Conservation (phyloP, 2,113 vertebrate species). For the Alectura lathami region DNA sequence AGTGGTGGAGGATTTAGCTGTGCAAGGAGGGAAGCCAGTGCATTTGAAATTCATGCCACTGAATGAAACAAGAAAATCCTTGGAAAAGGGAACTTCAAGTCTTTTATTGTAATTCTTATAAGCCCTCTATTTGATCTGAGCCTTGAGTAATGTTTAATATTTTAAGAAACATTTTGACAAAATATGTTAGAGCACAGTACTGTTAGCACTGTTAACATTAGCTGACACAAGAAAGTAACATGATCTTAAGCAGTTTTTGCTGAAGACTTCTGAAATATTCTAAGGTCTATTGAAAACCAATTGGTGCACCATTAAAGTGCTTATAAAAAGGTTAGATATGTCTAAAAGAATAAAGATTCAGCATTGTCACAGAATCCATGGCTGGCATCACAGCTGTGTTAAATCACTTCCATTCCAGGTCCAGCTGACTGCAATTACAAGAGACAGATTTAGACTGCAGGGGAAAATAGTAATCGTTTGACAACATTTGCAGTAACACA, state of each 20-base stretch:
- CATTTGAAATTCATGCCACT: background rate
- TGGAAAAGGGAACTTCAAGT: background rate
- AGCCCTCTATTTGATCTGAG: background rate
- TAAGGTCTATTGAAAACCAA: background rate
- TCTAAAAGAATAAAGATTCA: background rate
- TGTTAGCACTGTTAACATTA: background rate
- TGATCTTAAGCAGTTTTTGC: background rate
- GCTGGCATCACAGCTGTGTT: background rate
- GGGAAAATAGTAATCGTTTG: background rate
- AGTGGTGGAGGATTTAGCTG: accelerated
- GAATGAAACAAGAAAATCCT: background rate
- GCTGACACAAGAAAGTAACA: background rate
- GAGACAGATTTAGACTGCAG: background rate
- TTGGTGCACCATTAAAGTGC: background rate
- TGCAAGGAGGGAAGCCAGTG: background rate
- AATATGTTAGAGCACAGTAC: background rate
- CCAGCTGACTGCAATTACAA: background rate
- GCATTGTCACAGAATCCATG: background rate
- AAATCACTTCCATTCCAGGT: background rate
- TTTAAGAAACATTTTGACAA: conserved; percentile 22
- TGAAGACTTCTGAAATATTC: conserved; percentile 4
- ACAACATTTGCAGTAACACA: background rate
- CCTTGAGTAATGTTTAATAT: conserved; percentile 29
- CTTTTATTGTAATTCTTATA: background rate
- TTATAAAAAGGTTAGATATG: background rate